phyloP scores from a whole-genome alignment of 2,888 invertebrate species.

The Sarcophaga variegata region DNA sequence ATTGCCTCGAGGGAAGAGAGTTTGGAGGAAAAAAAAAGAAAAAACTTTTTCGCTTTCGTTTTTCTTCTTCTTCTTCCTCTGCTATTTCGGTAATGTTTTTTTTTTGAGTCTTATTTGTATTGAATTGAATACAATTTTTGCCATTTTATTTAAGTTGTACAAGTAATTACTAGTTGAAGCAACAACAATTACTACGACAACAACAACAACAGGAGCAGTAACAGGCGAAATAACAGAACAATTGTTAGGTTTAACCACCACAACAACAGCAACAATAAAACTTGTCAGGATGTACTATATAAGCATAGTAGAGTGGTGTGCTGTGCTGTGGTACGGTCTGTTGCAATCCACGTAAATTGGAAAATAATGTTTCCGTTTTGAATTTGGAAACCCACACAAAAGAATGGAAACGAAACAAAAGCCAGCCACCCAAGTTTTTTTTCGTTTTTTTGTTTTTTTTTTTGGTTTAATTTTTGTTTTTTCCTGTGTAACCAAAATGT shows the following conservation, averaged over 20 bases:
- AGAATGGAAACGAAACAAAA: slow-evolving; percentile 16
- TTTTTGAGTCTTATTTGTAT: neutral
- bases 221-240: neutral
- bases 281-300: neutral
- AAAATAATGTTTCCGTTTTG: slow-evolving; percentile 61
- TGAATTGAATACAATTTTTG: slow-evolving; percentile 43
- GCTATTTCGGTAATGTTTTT: too few relatives aligned
- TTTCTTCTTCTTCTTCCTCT: neutral
- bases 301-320: neutral
- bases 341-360: slow-evolving; percentile 48
- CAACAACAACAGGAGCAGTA: neutral
- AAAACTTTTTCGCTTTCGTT: slow-evolving; percentile 15
- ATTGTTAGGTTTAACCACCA: slow-evolving; percentile 31
- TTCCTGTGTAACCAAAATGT: neutral
- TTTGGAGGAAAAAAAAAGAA: too few relatives aligned
- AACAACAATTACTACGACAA: slow-evolving; percentile 21
- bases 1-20: slow-evolving; percentile 1
- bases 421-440: slow-evolving; percentile 36
- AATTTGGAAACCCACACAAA: slow-evolving; percentile 15
- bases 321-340: slow-evolving; percentile 2
- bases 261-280: slow-evolving; percentile 12
- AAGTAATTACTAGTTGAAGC: slow-evolving; percentile 53
- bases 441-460: neutral
- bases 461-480: too few relatives aligned
- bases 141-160: slow-evolving; percentile 55